Evolutionary conservation across 2,888 invertebrate genomes (phyloP).

Genomic region (Scaptodrosophila latifasciaeformis): DNA sequence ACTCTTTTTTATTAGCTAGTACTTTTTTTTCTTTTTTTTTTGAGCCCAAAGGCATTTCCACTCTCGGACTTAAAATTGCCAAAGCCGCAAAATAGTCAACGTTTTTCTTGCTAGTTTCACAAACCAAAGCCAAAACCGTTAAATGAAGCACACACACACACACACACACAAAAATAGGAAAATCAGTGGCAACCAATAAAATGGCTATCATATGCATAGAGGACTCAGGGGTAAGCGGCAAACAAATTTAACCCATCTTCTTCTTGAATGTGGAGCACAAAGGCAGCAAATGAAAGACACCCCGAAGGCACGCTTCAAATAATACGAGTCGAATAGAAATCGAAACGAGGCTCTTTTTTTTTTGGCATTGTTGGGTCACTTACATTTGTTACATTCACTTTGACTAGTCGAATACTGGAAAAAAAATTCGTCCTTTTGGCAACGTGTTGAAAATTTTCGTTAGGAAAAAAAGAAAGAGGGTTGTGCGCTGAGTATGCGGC

Average conservation of each 20-base stretch:
- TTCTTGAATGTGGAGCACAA: background rate
- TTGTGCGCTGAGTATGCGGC: background rate
- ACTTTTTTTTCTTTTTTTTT: background rate
- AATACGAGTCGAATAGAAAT: too few species aligned
- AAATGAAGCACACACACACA: constrained; percentile 4
- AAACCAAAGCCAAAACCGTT: constrained; percentile 10
- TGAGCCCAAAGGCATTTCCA: constrained; percentile 48
- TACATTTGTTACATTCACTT: constrained; percentile 11
- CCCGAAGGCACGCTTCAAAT: constrained; percentile 38
- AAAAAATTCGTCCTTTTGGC: too few species aligned
- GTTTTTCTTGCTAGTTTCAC: constrained; percentile 6
- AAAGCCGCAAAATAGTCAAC: constrained; percentile 38
- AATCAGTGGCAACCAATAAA: constrained; percentile 56
- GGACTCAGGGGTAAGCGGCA: constrained; percentile 18
- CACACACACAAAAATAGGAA: constrained; percentile 26
- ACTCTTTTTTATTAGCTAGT: too few species aligned
- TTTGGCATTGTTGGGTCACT: too few species aligned
- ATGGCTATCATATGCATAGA: constrained; percentile 50
- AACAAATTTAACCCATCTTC: background rate
- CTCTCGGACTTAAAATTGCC: constrained; percentile 25
- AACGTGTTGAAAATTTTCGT: too few species aligned
- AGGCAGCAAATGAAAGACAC: constrained; percentile 1
- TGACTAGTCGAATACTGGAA: too few species aligned
- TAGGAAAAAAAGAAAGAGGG: background rate
- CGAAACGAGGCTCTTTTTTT: constrained; percentile 29